Conservation (phyloP, 1,140 invertebrate species). For the Himalopsyche phryganea region DNA sequence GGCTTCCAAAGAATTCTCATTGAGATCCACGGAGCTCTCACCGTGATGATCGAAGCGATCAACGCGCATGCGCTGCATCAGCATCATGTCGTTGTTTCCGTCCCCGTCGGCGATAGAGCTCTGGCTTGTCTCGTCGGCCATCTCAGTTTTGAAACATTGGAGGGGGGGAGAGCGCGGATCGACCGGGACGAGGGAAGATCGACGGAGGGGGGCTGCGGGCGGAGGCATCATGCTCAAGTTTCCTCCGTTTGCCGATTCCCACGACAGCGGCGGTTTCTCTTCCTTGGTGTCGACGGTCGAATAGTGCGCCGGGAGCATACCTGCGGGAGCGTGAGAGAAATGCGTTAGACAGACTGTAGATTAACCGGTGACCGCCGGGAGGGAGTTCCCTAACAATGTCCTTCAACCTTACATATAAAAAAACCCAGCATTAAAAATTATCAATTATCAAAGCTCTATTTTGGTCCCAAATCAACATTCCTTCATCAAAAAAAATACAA, state of each 20-base stretch:
- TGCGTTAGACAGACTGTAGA: too few relatives aligned
- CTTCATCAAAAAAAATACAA: too few relatives aligned
- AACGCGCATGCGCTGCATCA: conserved; percentile 18
- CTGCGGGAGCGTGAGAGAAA: conserved; percentile 2
- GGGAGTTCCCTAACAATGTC: too few relatives aligned
- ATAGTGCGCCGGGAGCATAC: conserved; percentile 23
- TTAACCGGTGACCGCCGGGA: too few relatives aligned
- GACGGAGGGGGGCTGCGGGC: conserved; percentile 53
- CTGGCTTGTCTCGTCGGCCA: conserved; percentile 66
- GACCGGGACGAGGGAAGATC: conserved; percentile 52
- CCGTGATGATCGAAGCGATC: conserved; percentile 37
- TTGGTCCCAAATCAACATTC: too few relatives aligned
- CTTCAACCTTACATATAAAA: too few relatives aligned
- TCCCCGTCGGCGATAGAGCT: conserved; percentile 48
- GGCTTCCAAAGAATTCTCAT: conserved; percentile 22
- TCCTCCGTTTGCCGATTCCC: conserved; percentile 45
- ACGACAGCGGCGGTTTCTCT: conserved; percentile 43
- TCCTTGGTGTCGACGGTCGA: conserved; percentile 14
- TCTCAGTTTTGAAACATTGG: conserved; percentile 63
- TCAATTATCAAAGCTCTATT: too few relatives aligned
- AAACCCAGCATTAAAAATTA: too few relatives aligned
- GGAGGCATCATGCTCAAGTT: conserved; percentile 61
- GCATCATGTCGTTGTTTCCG: conserved; percentile 29
- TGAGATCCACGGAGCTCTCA: conserved; percentile 34
- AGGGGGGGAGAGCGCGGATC: conserved; percentile 48